These are phyloP conservation scores for Leptopilina drosophilae DNA, from an alignment of 2,888 invertebrate genomes.

Conservation along the genomic window DNA sequence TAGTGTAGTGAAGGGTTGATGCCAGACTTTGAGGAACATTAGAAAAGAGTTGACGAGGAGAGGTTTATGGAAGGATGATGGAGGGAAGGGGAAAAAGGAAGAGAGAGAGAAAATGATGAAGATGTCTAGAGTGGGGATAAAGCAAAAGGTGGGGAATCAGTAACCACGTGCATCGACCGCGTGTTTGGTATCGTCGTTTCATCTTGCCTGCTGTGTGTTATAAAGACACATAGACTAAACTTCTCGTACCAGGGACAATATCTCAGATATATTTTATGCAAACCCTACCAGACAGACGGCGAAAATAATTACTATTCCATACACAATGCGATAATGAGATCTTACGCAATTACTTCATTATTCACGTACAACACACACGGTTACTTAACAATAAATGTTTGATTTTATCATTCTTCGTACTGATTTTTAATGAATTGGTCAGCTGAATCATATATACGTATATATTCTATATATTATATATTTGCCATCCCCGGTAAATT, in stretches of 20 bases:
- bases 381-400: conserved; percentile 9
- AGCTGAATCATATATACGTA: neutral
- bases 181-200: conserved; percentile 24
- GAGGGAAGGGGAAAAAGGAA: neutral
- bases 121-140: neutral
- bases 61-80: neutral
- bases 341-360: conserved; percentile 12
- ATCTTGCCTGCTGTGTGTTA: conserved; percentile 1
- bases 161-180: conserved; percentile 41
- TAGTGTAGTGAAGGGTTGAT: neutral
- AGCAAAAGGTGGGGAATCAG: conserved; percentile 17
- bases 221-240: conserved; percentile 19
- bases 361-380: neutral
- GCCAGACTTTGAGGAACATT: conserved; percentile 15
- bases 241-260: conserved; percentile 7
- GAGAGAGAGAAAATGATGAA: conserved; percentile 2
- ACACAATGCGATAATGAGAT: neutral
- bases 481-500: too few species aligned
- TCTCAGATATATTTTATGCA: neutral
- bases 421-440: neutral
- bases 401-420: neutral
- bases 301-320: neutral
- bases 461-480: too few species aligned
- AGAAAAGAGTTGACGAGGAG: neutral
- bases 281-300: neutral